Base-by-base conservation (phyloP, 2,113 vertebrate genomes). In the Trichomycterus rosablanca region DNA sequence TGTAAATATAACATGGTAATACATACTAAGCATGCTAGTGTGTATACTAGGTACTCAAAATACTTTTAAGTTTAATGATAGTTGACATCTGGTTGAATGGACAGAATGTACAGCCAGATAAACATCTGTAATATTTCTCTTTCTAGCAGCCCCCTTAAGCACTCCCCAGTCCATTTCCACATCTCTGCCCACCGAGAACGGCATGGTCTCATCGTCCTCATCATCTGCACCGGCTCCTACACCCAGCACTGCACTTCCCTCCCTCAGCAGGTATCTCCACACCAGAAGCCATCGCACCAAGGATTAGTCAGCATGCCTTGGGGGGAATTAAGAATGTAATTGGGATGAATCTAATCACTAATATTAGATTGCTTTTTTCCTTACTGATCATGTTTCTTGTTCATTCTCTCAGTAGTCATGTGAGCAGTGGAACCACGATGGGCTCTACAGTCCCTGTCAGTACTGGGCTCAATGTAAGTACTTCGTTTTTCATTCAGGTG, bases 201-300 rank as follows among this genome's bases (percentile, higher is more conserved):
- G 75, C 1, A 72, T 86, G 34, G 74, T 75, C 34, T 89, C 55
- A 85, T 81, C 59, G 62, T 81, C 50, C 1, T 83, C 51, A 49
- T 83, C 66, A 63, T 91, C 84, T 39, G 75, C 75, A 60, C 80
- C 91, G 14, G 77, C 81, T 5, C 80, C 92, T 0, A 89, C 89
- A 54, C 90, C 93, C 3, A 86, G 80, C 75, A 78, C 81, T 35
- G 75, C 91, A 1, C 85, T 93, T 32, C 84, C 91, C 4, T 89
- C 91, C 10, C 87, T 93, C 76, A 92, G 68, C 92, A 96, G 91
- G 95, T 98, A 86, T 32, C 26, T 5, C 9, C 7, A 9, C n/a
- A n/a, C n/a, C n/a, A n/a, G n/a, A n/a, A n/a, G n/a, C n/a, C n/a
- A n/a, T n/a, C n/a, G n/a, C 7, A 5, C 7, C 67, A 4, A 3